A percentile compares a stretch with the other conserved stretches of the same genome.
Conservation (phyloP, 2,888 invertebrate genomes). For the Tipula vernalis region DNA sequence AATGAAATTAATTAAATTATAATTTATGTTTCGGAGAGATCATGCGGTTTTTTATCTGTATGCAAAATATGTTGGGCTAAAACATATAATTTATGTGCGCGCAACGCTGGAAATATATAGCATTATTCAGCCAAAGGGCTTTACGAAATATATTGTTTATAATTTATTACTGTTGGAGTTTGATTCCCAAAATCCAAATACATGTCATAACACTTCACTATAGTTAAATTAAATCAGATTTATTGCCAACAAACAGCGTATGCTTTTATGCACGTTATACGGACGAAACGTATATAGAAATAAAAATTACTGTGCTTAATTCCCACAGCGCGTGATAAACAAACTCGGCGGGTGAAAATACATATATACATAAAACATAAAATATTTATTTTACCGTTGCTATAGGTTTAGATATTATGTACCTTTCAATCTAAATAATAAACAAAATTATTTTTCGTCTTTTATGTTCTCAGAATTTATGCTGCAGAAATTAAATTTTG, state of each 20-base stretch:
- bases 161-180: background rate
- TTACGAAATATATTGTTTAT: background rate
- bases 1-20: background rate
- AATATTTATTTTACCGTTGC: background rate
- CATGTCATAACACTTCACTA: background rate
- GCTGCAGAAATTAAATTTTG: too few species aligned
- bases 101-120: background rate
- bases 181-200: background rate
- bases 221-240: background rate
- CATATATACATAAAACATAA: background rate
- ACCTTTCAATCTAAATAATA: too few species aligned
- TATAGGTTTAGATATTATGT: too few species aligned
- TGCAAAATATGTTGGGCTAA: background rate
- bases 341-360: background rate
- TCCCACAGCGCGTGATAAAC: background rate
- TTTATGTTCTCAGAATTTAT: too few species aligned
- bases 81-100: background rate
- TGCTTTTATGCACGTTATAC: background rate
- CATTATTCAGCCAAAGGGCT: background rate
- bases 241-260: background rate
- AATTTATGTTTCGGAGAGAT: background rate
- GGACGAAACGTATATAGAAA: background rate
- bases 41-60: background rate
- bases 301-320: background rate
- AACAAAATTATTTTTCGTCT: too few species aligned